These are phyloP conservation scores for Toxotes jaculatrix DNA, from an alignment of 2,113 vertebrate genomes.

Conservation along the genomic window DNA sequence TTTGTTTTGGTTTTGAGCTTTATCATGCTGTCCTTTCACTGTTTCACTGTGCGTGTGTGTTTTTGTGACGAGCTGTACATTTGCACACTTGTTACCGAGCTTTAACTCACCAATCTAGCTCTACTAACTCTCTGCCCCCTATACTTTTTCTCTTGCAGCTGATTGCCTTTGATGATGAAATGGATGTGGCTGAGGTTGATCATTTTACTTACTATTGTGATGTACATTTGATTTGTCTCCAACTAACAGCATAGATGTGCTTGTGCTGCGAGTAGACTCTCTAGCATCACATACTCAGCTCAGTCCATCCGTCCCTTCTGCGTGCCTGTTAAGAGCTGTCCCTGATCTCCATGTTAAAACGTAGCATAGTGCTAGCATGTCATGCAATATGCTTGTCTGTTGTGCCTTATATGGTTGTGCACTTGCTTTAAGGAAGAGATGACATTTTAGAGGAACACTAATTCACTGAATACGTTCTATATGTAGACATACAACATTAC, in stretches of 20 bases:
- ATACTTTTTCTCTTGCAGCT: slow-evolving; percentile 90
- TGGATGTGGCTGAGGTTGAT: slow-evolving; percentile 99
- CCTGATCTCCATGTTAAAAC: slow-evolving; percentile 20
- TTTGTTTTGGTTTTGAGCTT: slow-evolving; percentile 1
- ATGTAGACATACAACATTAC: too few species aligned
- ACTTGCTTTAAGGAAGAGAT: neutral
- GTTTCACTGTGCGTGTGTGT: neutral
- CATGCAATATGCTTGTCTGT: slow-evolving; percentile 45
- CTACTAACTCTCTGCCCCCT: slow-evolving; percentile 81
- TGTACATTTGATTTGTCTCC: slow-evolving; percentile 53
- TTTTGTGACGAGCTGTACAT: slow-evolving; percentile 32
- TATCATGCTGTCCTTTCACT: neutral
- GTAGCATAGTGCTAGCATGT: slow-evolving; percentile 35
- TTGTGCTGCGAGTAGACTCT: slow-evolving; percentile 53
- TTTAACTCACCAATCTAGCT: slow-evolving; percentile 51
- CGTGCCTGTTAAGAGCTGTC: slow-evolving; percentile 27
- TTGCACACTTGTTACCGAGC: slow-evolving; percentile 35
- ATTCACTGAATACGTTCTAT: neutral
- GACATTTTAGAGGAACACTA: neutral
- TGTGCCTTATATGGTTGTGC: slow-evolving; percentile 21
- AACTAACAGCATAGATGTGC: slow-evolving; percentile 61
- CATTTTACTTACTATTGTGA: slow-evolving; percentile 83
- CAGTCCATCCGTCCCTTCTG: slow-evolving; percentile 41
- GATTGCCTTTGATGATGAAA: slow-evolving; percentile 96
- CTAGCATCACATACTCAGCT: slow-evolving; percentile 49